A percentile compares a stretch with the other conserved stretches of the same genome.
phyloP scores from a whole-genome alignment of 1,140 invertebrate genomes.

The Drosophila azteca region DNA sequence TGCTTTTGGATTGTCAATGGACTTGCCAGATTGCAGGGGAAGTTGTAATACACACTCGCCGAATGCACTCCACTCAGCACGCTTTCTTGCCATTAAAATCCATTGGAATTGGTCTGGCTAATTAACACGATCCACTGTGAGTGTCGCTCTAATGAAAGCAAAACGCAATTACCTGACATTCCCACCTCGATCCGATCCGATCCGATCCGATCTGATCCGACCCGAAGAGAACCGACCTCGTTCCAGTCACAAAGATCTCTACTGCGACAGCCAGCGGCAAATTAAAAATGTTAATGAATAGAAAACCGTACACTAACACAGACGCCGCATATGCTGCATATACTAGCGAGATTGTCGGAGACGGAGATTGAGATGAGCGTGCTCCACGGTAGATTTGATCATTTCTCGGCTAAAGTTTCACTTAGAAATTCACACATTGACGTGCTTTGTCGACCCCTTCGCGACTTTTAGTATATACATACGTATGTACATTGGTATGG shows the following conservation, averaged over 20 bases:
- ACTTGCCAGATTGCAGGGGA: constrained; percentile 5
- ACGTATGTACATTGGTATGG: not conserved
- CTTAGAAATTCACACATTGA: constrained; percentile 57
- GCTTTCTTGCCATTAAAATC: constrained; percentile 48
- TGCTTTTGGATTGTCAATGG: constrained; percentile 31
- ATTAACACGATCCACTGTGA: constrained; percentile 40
- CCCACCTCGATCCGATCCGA: not conserved
- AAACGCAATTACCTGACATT: constrained; percentile 28
- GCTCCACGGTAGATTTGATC: constrained; percentile 56
- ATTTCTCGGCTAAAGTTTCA: constrained; percentile 65
- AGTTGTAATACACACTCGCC: not conserved
- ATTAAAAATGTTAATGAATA: constrained; percentile 78
- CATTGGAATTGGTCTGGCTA: constrained; percentile 45
- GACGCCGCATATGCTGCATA: constrained; percentile 2
- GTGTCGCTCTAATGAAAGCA: constrained; percentile 16
- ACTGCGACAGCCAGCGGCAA: constrained; percentile 42
- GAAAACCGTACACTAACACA: constrained; percentile 52
- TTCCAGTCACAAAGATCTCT: constrained; percentile 28
- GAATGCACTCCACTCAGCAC: constrained; percentile 22
- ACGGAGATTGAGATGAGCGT: constrained; percentile 20
- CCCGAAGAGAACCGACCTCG: constrained; percentile 29
- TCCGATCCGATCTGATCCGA: constrained; percentile 4
- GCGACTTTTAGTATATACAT: constrained; percentile 3
- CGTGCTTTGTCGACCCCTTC: constrained; percentile 35
- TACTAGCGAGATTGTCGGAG: not conserved